These are phyloP conservation scores for Macrosiphum euphorbiae DNA, from an alignment of 2,888 invertebrate genomes.

Conservation along the genomic window DNA sequence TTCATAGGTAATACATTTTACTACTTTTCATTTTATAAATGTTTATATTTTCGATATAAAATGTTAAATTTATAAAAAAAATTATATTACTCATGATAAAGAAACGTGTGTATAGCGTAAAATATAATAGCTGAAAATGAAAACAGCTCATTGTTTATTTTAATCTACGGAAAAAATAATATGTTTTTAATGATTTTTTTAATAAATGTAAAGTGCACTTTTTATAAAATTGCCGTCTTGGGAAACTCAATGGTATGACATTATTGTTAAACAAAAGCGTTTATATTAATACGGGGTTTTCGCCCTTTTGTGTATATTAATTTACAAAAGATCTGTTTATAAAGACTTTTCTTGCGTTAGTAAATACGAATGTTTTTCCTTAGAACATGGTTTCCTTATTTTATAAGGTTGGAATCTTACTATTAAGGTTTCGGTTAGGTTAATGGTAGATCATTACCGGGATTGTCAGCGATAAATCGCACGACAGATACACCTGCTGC, in stretches of 20 bases:
- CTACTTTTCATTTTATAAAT: not conserved
- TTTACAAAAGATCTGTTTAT: not conserved
- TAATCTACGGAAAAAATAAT: slow-evolving; percentile 7
- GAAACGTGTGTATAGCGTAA: not conserved
- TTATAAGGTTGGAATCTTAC: not conserved
- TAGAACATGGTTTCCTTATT: not conserved
- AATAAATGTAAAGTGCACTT: slow-evolving; percentile 6
- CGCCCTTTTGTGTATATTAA: not conserved
- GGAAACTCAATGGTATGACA: not conserved
- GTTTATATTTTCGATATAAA: not conserved
- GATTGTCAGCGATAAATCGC: slow-evolving; percentile 82
- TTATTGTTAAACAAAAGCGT: slow-evolving; percentile 14
- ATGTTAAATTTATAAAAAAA: not conserved
- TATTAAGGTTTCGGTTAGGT: not conserved
- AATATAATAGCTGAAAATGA: not conserved
- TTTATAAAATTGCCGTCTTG: slow-evolving; percentile 7
- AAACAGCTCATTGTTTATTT: not conserved
- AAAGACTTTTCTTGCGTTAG: not conserved
- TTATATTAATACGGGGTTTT: not conserved
- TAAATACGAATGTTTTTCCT: slow-evolving; percentile 1
- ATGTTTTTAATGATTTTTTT: slow-evolving; percentile 16
- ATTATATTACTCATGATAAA: not conserved
- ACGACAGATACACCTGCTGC: slow-evolving; percentile 79
- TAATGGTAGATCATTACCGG: slow-evolving; percentile 72
- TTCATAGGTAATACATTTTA: not conserved